These are phyloP conservation scores for Octonoba sinensis DNA, from an alignment of 2,888 invertebrate genomes.

Conservation along the genomic window DNA sequence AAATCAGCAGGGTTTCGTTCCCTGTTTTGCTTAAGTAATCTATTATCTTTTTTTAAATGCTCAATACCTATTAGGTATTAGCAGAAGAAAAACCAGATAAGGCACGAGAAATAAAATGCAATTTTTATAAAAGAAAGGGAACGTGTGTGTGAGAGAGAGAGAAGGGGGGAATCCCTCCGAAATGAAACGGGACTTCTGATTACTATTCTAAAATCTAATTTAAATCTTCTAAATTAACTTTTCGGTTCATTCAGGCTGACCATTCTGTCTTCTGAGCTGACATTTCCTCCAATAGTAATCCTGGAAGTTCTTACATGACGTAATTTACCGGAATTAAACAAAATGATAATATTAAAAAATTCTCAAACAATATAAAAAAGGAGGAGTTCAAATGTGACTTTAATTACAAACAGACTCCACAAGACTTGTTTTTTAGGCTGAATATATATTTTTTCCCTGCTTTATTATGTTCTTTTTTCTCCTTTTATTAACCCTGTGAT, in stretches of 20 bases:
- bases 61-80: slow-evolving; percentile 42
- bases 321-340: slow-evolving; percentile 56
- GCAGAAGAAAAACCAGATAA: slow-evolving; percentile 18
- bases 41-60: slow-evolving; percentile 33
- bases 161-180: neutral
- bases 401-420: slow-evolving; percentile 52
- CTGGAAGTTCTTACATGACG: slow-evolving; percentile 29
- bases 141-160: neutral
- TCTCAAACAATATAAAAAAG: slow-evolving; percentile 15
- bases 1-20: slow-evolving; percentile 2
- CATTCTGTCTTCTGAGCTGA: slow-evolving; percentile 36
- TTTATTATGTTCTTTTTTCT: slow-evolving; percentile 13
- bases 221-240: slow-evolving; percentile 58
- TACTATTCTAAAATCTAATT: slow-evolving; percentile 55
- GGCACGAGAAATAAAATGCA: neutral
- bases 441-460: slow-evolving; percentile 21
- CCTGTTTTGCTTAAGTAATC: slow-evolving; percentile 39
- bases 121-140: neutral
- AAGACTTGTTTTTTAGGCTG: slow-evolving; percentile 35
- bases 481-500: slow-evolving; percentile 6
- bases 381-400: slow-evolving; percentile 46
- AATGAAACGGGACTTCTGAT: slow-evolving; percentile 29
- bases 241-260: slow-evolving; percentile 40
- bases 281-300: slow-evolving; percentile 25
- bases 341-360: slow-evolving; percentile 28